These are phyloP conservation scores for Spinus olivaceus DNA, from an alignment of 2,797 vertebrate species.

Conservation along the genomic window DNA sequence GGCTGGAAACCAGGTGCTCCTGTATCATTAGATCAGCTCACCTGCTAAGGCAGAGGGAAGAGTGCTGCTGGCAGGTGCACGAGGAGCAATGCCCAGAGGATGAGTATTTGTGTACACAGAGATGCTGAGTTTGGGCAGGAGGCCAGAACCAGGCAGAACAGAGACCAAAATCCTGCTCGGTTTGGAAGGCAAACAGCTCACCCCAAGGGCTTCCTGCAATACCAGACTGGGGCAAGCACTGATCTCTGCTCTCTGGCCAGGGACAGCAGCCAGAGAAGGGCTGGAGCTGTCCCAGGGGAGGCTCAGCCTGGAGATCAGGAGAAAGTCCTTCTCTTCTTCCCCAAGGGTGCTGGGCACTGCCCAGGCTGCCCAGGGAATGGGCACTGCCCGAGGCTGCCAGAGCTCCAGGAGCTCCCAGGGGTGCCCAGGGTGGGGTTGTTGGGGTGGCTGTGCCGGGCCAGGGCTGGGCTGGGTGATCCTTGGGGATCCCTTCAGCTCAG, in stretches of 20 bases:
- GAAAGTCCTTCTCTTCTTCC: not conserved
- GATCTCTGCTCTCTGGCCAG: not conserved
- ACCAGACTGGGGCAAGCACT: not conserved
- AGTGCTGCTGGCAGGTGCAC: not conserved
- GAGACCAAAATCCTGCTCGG: fast-evolving
- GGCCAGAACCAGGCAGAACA: not conserved
- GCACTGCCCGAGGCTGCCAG: not conserved
- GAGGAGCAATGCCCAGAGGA: not conserved
- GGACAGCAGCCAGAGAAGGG: not conserved
- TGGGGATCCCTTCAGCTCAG: fast-evolving
- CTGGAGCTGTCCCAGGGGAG: not conserved
- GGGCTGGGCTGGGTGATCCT: not conserved
- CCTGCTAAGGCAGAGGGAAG: not conserved
- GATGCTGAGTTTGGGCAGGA: not conserved
- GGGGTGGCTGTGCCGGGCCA: not conserved
- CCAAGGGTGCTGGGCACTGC: not conserved
- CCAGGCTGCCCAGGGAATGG: not conserved
- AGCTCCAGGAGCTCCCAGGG: not conserved
- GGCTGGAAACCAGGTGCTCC: not conserved
- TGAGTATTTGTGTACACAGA: not conserved
- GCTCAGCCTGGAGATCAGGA: not conserved
- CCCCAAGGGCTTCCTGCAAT: not conserved
- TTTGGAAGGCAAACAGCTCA: not conserved
- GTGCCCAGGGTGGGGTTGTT: fast-evolving
- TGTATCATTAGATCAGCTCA: not conserved